Conservation (phyloP, 2,113 vertebrate genomes). For the Platichthys stellatus region DNA sequence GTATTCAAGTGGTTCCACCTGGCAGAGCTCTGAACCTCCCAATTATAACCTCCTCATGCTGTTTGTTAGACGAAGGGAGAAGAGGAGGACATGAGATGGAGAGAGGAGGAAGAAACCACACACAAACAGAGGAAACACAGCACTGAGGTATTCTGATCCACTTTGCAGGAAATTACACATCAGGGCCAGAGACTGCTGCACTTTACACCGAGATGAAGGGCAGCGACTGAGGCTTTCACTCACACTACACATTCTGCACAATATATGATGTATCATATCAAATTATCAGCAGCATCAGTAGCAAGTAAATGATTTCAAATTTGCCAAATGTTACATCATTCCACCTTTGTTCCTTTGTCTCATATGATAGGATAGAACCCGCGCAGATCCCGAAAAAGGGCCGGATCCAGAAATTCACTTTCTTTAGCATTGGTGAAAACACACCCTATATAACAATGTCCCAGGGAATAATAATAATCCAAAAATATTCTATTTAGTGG, state of each 20-base stretch:
- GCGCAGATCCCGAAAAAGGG: no score
- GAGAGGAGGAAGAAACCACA: slow-evolving; percentile 52
- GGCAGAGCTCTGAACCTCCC: slow-evolving; percentile 79
- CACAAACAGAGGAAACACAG: slow-evolving; percentile 25
- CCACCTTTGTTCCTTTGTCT: no score
- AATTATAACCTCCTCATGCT: slow-evolving; percentile 79
- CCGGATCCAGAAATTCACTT: no score
- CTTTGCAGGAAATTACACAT: slow-evolving; percentile 1
- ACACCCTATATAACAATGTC: no score
- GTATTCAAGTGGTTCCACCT: slow-evolving; percentile 84
- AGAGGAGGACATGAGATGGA: slow-evolving; percentile 42
- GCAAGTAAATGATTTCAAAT: no score
- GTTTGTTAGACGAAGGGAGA: slow-evolving; percentile 56
- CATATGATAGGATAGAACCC: not conserved
- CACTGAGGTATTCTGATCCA: slow-evolving; percentile 16
- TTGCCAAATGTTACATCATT: no score
- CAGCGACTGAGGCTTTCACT: not conserved
- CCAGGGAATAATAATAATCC: no score
- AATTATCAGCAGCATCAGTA: not conserved
- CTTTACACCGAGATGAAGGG: not conserved
- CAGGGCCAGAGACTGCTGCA: not conserved
- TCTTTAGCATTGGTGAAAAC: no score
- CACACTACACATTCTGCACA: not conserved
- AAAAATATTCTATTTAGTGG: no score
- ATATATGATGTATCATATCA: not conserved